Percentiles rank a stretch among this genome's conserved stretches.
These are phyloP conservation scores for Anagyrus pseudococci DNA, from an alignment of 2,888 invertebrate genomes.

Conservation along the genomic window DNA sequence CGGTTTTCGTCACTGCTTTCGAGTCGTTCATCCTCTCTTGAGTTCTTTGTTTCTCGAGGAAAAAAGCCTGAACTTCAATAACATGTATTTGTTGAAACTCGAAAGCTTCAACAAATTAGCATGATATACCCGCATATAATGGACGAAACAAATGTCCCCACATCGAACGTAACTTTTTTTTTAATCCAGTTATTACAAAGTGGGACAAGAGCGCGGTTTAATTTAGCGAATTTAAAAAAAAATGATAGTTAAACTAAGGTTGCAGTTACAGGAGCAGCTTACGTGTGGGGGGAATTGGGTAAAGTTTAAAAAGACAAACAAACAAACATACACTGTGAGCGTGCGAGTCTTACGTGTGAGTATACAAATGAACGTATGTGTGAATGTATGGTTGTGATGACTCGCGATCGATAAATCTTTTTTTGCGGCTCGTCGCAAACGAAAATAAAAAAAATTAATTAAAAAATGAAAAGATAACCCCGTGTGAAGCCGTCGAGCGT, in stretches of 20 bases:
- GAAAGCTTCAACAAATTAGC: too few relatives aligned
- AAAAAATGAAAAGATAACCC: slow-evolving; percentile 23
- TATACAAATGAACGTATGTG: slow-evolving; percentile 25
- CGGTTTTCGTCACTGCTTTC: too few relatives aligned
- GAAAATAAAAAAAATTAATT: slow-evolving; percentile 17
- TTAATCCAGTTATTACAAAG: slow-evolving; percentile 30
- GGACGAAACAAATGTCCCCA: slow-evolving; percentile 21
- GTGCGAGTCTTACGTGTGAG: slow-evolving; percentile 17
- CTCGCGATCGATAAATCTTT: slow-evolving; percentile 34
- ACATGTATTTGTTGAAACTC: too few relatives aligned
- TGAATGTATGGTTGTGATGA: slow-evolving; percentile 24
- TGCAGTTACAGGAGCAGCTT: slow-evolving; percentile 58
- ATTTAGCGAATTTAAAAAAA: slow-evolving; percentile 34
- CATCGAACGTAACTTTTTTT: slow-evolving; percentile 20
- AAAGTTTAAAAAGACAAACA: slow-evolving; percentile 40
- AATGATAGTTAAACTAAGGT: slow-evolving; percentile 50
- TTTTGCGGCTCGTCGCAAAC: slow-evolving; percentile 33
- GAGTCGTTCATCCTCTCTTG: too few relatives aligned
- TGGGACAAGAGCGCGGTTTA: slow-evolving; percentile 32
- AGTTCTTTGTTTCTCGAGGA: too few relatives aligned
- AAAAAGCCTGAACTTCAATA: too few relatives aligned
- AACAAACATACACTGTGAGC: slow-evolving; percentile 10
- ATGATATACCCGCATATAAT: too few relatives aligned
- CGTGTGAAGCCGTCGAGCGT: slow-evolving; percentile 38
- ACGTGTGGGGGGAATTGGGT: slow-evolving; percentile 35